Percentiles rank a stretch among this genome's conserved stretches.
phyloP scores from a whole-genome alignment of 2,797 vertebrate genomes.

The Cetoscarus ocellatus region DNA sequence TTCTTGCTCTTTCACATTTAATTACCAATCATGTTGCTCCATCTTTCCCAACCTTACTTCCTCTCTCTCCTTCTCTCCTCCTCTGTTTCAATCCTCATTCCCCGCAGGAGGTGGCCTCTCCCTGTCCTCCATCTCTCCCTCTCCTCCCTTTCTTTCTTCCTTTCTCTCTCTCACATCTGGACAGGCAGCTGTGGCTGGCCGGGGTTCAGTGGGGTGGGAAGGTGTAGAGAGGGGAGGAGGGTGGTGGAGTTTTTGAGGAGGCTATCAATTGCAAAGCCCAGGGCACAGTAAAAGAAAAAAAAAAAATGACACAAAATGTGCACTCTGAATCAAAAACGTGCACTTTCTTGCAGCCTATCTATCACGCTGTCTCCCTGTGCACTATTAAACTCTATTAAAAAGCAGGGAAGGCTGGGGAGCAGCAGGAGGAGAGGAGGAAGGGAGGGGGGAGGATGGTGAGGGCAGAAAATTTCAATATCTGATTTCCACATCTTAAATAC shows the following conservation, averaged over 20 bases:
- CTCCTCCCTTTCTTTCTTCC: conserved; percentile 59
- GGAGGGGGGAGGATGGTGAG: conserved; percentile 86
- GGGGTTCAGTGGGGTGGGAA: conserved; percentile 90
- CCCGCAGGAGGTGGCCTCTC: conserved; percentile 93
- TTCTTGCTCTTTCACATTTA: conserved; percentile 35
- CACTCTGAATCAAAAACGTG: conserved; percentile 76
- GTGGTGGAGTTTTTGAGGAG: conserved; percentile 86
- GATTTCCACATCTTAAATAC: conserved; percentile 88
- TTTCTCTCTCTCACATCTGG: conserved; percentile 90
- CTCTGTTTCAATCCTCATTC: conserved; percentile 92
- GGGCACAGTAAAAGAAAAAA: conserved; percentile 92
- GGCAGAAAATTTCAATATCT: conserved; percentile 91
- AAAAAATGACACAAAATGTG: conserved; percentile 78
- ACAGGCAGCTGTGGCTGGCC: conserved; percentile 99
- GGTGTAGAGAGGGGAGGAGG: conserved; percentile 65
- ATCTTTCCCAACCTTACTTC: conserved; percentile 44
- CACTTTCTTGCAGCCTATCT: conserved; percentile 84
- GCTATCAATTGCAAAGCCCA: conserved; percentile 99
- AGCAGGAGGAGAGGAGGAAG: conserved; percentile 72
- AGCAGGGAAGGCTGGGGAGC: conserved; percentile 58
- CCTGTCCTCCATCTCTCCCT: conserved; percentile 77
- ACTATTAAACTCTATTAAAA: conserved; percentile 85
- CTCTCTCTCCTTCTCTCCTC: conserved; percentile 42
- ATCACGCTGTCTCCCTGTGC: conserved; percentile 84
- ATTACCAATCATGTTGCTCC: conserved; percentile 35